These are phyloP conservation scores for Perognathus longimembris DNA, from an alignment of 2,113 vertebrate genomes.

Conservation along the genomic window DNA sequence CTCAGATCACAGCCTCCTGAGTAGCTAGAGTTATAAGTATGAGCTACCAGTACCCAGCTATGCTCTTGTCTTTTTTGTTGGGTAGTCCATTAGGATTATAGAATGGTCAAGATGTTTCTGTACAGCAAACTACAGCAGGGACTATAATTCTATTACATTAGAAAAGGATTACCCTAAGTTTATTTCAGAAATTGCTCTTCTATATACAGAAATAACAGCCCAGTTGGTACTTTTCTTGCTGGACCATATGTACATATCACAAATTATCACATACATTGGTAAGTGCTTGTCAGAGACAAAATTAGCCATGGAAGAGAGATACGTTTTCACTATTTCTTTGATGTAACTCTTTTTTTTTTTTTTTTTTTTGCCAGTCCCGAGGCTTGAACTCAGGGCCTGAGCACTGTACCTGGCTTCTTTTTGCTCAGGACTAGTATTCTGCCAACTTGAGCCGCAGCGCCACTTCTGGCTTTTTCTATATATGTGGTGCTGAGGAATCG, in stretches of 20 bases:
- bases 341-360: slow-evolving; percentile 63
- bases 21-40: no score
- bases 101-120: neutral
- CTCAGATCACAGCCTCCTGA: no score
- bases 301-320: neutral
- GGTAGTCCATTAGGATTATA: neutral
- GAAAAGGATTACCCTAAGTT: neutral
- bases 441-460: no score
- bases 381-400: no score
- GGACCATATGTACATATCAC: neutral
- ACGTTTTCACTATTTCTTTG: slow-evolving; percentile 12
- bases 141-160: neutral
- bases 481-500: no score
- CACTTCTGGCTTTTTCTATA: no score
- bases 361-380: no score
- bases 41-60: no score
- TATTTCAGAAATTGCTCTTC: slow-evolving; percentile 28
- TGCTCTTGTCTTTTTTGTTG: neutral
- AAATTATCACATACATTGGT: neutral
- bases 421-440: no score
- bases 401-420: no score
- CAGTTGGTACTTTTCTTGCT: neutral
- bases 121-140: neutral
- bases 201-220: neutral
- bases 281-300: neutral